Base-by-base conservation (phyloP, 1,140 invertebrate genomes). In the Rhyacophila brunnea region DNA sequence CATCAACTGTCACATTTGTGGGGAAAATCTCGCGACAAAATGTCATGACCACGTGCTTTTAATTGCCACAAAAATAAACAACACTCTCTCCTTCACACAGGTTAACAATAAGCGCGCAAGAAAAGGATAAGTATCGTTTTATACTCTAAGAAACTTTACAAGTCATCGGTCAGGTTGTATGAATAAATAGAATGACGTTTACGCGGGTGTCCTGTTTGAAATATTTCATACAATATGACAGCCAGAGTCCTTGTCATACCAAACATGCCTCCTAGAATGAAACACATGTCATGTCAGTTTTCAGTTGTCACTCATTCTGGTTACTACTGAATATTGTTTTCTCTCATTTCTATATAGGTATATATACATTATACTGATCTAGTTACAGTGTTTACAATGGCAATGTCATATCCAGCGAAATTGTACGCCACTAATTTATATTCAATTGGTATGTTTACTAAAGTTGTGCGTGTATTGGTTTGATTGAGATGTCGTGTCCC, bases 31-130 rank as follows among this genome's bases (percentile, higher is more conserved):
- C 71, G 68, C 66, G 68, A 10, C 68, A 71, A 70, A 78, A 72
- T 77, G 72, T 77, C 70, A 68, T 28, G 53, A 57, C 71, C 75
- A 78, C 68, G 75, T 79, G 75, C 72, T 68, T 69, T 68, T 65
- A 65, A 65, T 65, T 65, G 63, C 51, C 36, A 38, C n/a, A 34
- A 17, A 18, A 58, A 17, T 43, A 36, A 42, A 48, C 15, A 17
- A 7, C 34, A 5, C 43, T 28, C 19, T 59, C 54, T 50, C 62
- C 18, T 32, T 57, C 19, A 42, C 14, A 28, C 14, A 32, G 34
- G 9, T n/a, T 46, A n/a, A 49, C 6, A 48, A 9, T 40, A 13
- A 15, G 20, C 17, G 40, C 35, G 42, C 28, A 11, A 34, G 40
- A 53, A 40, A 56, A 56, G 18, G 62, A 50, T 51, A 38, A 14